Evolutionary conservation across 2,888 invertebrate species (phyloP).

Genomic region (Linnaemya tessellans): DNA sequence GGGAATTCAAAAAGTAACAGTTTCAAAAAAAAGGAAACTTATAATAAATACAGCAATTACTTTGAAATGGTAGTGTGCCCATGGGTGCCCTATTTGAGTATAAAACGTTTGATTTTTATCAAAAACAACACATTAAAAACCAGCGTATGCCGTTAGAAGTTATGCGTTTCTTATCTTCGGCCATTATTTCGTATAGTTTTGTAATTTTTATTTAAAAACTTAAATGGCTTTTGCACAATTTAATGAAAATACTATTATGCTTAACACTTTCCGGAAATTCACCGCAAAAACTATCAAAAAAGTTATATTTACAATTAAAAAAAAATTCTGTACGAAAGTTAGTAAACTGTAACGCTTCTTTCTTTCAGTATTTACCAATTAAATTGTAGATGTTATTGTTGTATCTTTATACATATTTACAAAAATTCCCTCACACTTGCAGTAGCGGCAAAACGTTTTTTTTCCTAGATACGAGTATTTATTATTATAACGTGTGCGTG

Average conservation of each 20-base stretch:
- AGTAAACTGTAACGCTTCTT: neutral
- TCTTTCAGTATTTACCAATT: conserved; percentile 14
- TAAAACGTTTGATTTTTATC: too few relatives aligned
- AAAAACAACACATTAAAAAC: too few relatives aligned
- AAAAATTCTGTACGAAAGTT: neutral
- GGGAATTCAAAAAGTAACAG: neutral
- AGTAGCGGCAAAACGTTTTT: conserved; percentile 47
- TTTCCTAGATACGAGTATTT: too few relatives aligned
- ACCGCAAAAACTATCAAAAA: neutral
- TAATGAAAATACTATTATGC: neutral
- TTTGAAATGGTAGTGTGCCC: too few relatives aligned
- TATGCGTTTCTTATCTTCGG: neutral
- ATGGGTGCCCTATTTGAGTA: too few relatives aligned
- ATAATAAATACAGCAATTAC: neutral
- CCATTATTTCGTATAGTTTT: neutral
- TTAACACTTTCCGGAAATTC: neutral
- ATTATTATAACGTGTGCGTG: conserved; percentile 21
- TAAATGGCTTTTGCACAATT: neutral
- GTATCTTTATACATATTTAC: conserved; percentile 17
- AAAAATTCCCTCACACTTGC: conserved; percentile 69
- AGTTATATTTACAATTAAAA: neutral
- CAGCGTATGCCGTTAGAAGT: neutral
- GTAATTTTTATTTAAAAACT: neutral
- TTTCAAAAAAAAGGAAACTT: neutral
- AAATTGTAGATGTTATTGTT: conserved; percentile 17